Base-by-base conservation (phyloP, 1,140 invertebrate genomes). In the Drosophila orosa region DNA sequence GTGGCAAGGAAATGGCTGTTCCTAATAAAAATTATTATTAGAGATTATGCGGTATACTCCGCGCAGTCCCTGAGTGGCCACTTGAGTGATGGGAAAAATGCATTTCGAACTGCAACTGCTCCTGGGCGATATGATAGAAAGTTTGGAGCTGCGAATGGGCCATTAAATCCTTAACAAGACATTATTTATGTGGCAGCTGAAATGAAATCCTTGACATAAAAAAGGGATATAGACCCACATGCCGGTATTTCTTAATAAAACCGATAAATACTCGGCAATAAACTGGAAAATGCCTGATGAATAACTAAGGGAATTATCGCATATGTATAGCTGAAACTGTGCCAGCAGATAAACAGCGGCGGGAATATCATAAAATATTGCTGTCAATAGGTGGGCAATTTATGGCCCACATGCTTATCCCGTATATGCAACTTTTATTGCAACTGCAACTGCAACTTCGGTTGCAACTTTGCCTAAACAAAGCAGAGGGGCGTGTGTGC, bases 1-100 rank as follows among this genome's bases (percentile, higher is more conserved):
- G 69, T 50, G 44, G 66, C 80, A 80, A 59, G 60, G 40, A 86
- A 86, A 86, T 47, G 39, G 17, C 37, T 39, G 48, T 55, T 42
- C 57, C 59, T 48, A 74, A 69, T 63, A 72, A 57, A 74, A 60
- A 86, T 85, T 79, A 87, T 86, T 87, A 79, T 61, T 72, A 69
- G 75, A 79, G 78, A 67, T 87, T 66, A 78, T 69, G 77, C 73
- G 62, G 72, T 50, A 63, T 22, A 63, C 24, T 19, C 37, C 13
- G n/a, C 27, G 15, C 48, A 44, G 40, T 54, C 66, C 45, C 72
- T 73, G 80, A 83, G 74, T 75, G 71, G 55, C 61, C 82, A 75
- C 82, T 85, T 86, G 78, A 85, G 54, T 71, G 63, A 85, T 69
- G 42, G 48, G 42, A 62, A 66, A 66, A 78, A 39, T 74, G 69